Evolutionary conservation across 2,113 vertebrate genomes (phyloP).

Genomic region (Uropsilus gracilis): DNA sequence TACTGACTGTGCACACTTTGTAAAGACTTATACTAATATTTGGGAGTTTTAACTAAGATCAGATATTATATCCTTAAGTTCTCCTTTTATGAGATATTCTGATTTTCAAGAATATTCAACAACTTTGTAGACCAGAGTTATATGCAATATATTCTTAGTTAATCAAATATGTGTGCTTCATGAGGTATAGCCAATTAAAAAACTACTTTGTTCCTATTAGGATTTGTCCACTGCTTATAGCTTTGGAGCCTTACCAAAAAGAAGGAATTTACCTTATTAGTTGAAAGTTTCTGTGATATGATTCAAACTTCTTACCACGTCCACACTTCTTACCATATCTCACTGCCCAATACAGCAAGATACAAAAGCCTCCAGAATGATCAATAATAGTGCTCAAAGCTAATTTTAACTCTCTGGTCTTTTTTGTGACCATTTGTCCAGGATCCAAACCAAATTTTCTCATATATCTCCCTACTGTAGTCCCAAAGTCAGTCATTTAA

Average conservation of each 20-base stretch:
- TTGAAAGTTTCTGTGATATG: constrained; percentile 14
- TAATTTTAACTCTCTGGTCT: constrained; percentile 46
- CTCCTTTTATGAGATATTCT: background rate
- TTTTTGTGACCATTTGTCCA: constrained; percentile 1
- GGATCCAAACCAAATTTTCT: background rate
- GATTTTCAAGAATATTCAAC: constrained; percentile 12
- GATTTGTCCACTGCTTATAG: background rate
- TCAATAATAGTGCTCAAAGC: background rate
- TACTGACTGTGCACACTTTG: background rate
- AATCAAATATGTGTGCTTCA: background rate
- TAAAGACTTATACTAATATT: background rate
- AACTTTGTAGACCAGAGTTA: background rate
- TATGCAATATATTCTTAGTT: background rate
- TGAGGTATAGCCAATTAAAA: background rate
- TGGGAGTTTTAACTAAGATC: constrained; percentile 7
- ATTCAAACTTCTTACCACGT: too few species aligned
- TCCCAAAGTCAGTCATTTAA: constrained; percentile 19
- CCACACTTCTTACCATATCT: constrained; percentile 12
- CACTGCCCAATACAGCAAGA: background rate
- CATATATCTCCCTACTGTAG: background rate
- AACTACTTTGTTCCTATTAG: background rate
- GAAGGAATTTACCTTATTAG: background rate
- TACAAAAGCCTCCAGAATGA: background rate
- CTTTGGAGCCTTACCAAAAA: background rate
- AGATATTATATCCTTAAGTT: background rate